Conservation (phyloP, 2,888 invertebrate genomes). For the Halocaridina rubra region DNA sequence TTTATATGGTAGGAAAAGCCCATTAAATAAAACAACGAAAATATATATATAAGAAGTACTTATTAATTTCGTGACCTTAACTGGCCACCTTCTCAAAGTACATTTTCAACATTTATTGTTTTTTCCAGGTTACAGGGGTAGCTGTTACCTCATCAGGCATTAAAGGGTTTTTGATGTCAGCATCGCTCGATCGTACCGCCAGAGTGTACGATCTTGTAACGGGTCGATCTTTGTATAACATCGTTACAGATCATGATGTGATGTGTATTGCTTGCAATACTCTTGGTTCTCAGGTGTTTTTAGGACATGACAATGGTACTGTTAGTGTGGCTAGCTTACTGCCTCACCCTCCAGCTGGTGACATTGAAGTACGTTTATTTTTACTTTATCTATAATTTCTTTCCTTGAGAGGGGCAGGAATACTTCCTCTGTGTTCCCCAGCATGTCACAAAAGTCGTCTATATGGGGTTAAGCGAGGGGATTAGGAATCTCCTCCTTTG, state of each 20-base stretch:
- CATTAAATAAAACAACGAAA: no score
- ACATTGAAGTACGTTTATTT: conserved; percentile 39
- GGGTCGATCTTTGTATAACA: conserved; percentile 26
- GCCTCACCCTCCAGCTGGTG: conserved; percentile 33
- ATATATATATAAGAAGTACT: no score
- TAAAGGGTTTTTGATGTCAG: conserved; percentile 40
- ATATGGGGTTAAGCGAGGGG: no score
- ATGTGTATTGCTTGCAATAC: conserved; percentile 30
- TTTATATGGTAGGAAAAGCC: no score
- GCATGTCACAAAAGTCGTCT: no score
- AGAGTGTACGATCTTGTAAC: conserved; percentile 55
- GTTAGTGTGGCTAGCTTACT: conserved; percentile 32
- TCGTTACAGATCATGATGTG: conserved; percentile 24
- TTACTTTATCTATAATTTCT: no score
- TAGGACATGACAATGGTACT: conserved; percentile 34
- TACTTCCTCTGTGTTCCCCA: no score
- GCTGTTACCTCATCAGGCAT: conserved; percentile 31
- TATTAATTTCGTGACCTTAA: no score
- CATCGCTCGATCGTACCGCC: conserved; percentile 54
- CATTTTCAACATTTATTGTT: not conserved
- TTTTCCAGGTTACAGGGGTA: conserved; percentile 50
- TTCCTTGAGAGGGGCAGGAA: no score
- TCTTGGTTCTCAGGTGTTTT: conserved; percentile 49
- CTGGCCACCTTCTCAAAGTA: no score
- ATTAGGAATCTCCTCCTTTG: no score